phyloP scores from a whole-genome alignment of 2,888 invertebrate genomes.

The Scaptomyza reducta region DNA sequence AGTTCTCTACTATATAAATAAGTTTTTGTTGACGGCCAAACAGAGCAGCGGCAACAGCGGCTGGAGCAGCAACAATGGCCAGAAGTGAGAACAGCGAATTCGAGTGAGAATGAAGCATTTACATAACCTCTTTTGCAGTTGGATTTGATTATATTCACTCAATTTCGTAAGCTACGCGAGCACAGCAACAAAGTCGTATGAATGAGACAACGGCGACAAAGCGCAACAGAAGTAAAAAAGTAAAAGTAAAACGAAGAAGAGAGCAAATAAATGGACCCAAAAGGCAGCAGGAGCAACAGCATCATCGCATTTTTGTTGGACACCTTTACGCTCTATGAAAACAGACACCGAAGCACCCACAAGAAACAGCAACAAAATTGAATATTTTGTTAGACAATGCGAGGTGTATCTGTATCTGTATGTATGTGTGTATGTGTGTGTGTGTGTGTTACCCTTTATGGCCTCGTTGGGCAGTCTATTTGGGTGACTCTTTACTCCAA shows the following conservation, averaged over 20 bases:
- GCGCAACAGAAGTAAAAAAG: slow-evolving; percentile 31
- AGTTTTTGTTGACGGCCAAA: not conserved
- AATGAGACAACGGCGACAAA: slow-evolving; percentile 36
- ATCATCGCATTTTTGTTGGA: slow-evolving; percentile 21
- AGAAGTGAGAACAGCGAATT: slow-evolving; percentile 8
- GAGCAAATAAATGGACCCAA: slow-evolving; percentile 15
- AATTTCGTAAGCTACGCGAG: slow-evolving; percentile 68
- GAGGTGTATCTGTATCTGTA: not conserved
- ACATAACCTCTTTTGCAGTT: slow-evolving; percentile 70
- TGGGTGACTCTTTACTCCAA: slow-evolving; percentile 41
- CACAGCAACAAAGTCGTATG: slow-evolving; percentile 20
- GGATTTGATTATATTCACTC: slow-evolving; percentile 75
- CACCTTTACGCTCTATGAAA: no score
- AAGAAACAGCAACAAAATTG: slow-evolving; percentile 21
- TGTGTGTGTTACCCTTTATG: slow-evolving; percentile 59
- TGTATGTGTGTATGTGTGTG: slow-evolving; percentile 2
- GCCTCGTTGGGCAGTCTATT: slow-evolving; percentile 63
- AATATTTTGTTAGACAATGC: slow-evolving; percentile 53
- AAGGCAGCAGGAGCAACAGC: not conserved
- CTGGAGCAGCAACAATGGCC: not conserved
- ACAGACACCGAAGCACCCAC: no score
- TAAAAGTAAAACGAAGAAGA: slow-evolving; percentile 15
- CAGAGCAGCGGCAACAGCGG: not conserved
- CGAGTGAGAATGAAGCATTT: slow-evolving; percentile 46
- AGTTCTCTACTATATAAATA: slow-evolving; percentile 26